phyloP scores from a whole-genome alignment of 2,113 vertebrate genomes.

The Baryphthengus martii region DNA sequence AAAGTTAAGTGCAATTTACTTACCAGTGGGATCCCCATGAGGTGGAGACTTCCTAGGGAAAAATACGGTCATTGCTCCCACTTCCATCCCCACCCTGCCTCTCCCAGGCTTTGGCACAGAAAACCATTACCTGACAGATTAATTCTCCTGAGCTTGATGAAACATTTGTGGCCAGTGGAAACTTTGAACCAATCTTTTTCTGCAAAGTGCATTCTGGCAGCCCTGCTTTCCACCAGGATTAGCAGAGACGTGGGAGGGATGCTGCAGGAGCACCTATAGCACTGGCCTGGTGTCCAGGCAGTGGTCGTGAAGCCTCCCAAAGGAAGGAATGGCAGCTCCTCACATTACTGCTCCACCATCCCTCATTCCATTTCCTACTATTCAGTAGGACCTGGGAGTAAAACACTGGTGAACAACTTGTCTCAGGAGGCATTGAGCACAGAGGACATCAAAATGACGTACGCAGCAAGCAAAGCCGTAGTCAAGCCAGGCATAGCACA shows the following conservation, averaged over 20 bases:
- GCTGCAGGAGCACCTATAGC: fast-evolving
- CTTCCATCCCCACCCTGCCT: conserved; percentile 1
- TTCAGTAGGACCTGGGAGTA: not conserved
- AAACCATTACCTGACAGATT: not conserved
- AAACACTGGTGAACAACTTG: not conserved
- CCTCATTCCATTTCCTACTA: fast-evolving
- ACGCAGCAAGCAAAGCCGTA: not conserved
- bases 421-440: not conserved
- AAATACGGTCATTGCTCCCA: not conserved
- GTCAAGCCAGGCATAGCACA: not conserved
- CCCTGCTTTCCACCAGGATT: not conserved
- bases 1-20: conserved; percentile 35
- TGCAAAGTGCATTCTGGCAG: not conserved
- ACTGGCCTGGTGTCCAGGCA: not conserved
- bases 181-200: not conserved
- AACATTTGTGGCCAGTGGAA: not conserved
- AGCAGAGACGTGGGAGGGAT: not conserved
- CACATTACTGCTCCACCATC: not conserved
- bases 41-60: not conserved
- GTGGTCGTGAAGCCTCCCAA: not conserved
- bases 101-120: not conserved
- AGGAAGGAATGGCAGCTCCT: not conserved
- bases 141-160: not conserved
- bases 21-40: not conserved
- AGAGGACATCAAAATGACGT: not conserved